Base-by-base conservation (phyloP, 2,888 invertebrate genomes). In the Sesamia inferens region DNA sequence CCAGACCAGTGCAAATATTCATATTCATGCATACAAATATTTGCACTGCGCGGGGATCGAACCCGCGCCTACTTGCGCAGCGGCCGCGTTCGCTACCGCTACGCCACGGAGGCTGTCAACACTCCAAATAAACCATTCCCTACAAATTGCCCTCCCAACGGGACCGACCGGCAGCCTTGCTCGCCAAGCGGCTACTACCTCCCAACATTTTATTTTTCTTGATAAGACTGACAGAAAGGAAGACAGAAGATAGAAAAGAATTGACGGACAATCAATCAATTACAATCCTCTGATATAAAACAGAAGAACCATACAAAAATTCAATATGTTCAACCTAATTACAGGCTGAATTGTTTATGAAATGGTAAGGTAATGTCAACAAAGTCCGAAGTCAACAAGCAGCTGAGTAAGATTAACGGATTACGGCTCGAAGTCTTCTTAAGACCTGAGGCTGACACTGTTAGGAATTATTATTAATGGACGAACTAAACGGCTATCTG, bases 341-440 rank as follows among this genome's bases (percentile, higher is more conserved):
- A 59, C 54, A 66, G 48, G 55, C 42, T 74, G 54, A 76, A 81
- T 73, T 76, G 64, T 77, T 83, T 81, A 78, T 82, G 73, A 79
- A 85, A 84, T 76, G 48, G 62, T 69, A 63, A 78, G 84, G 78
- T 82, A 82, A 78, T 82, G 82, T 81, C 65, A 76, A 85, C 79
- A 81, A 86, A 88, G 85, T 88, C 87, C 86, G 86, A 89, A 89
- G 88, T 92, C 90, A 90, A 89, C 88, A 85, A 82, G 84, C 85
- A 88, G 86, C 89, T 90, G 90, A 91, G 90, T 89, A 89, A 92
- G 91, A 92, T 92, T 90, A 91, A 91, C 90, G 85, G 89, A 86
- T 88, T 90, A 87, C 88, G 82, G 83, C 84, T 71, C 82, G 68
- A 88, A 89, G 88, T 82, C 88, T 89, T 88, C 86, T 78, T 88